These are phyloP conservation scores for Andrena fulva DNA, from an alignment of 2,888 invertebrate genomes.

Conservation along the genomic window DNA sequence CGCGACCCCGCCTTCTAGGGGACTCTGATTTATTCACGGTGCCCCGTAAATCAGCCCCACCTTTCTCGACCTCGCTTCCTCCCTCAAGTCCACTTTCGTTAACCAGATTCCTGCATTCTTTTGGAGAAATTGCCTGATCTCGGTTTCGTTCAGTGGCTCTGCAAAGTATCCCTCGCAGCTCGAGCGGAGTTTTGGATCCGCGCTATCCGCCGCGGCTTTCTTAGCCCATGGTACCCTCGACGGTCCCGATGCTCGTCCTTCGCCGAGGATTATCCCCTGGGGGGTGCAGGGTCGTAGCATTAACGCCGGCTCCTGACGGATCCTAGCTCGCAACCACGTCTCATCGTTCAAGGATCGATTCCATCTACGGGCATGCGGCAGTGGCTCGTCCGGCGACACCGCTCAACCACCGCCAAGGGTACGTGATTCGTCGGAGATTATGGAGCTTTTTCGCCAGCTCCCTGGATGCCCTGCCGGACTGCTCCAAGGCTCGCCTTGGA, in stretches of 20 bases:
- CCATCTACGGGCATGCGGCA: not conserved
- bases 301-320: conserved; percentile 26
- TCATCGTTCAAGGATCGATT: conserved; percentile 34
- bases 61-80: too few species aligned
- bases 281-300: conserved; percentile 23
- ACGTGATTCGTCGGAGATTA: conserved; percentile 9
- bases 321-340: conserved; percentile 23
- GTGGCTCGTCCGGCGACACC: not conserved
- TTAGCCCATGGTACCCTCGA: conserved; percentile 25
- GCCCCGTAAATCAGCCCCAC: too few species aligned
- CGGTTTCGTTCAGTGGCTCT: too few species aligned
- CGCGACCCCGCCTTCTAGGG: not conserved
- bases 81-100: too few species aligned
- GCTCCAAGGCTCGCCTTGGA: not conserved
- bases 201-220: not conserved
- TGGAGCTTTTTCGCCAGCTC: not conserved
- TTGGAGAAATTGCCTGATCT: too few species aligned
- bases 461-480: not conserved
- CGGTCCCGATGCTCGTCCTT: not conserved
- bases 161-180: not conserved
- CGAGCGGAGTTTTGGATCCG: not conserved
- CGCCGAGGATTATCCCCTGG: conserved; percentile 12
- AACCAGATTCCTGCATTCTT: too few species aligned
- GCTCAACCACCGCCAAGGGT: not conserved
- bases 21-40: too few species aligned